Evolutionary conservation across 1,140 invertebrate genomes (phyloP), one percentile per base, ranked within the genome.

Genomic region (Sycobia sp.): DNA sequence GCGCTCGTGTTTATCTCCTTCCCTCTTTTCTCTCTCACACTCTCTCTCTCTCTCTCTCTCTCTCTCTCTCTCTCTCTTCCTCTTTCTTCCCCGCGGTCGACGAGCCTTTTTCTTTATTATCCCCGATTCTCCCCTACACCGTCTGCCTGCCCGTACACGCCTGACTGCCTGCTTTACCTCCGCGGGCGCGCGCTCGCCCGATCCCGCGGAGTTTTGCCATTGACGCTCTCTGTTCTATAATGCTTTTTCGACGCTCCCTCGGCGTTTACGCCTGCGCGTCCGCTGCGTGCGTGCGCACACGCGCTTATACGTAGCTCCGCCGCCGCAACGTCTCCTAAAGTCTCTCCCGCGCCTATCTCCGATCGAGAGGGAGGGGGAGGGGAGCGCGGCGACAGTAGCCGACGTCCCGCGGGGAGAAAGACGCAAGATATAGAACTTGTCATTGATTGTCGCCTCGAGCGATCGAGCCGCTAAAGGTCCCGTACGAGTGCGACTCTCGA

Each of bases 391-490:
- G 5, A 11, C n/a, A n/a, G n/a, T n/a, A n/a, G 8, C 56, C 1
- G 44, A 18, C 39, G 43, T 8, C 49, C 22, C 34, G 29, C 36
- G 38, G 27, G 50, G 55, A 54, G 56, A 59, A 36, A 27, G 58
- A 34, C 32, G 49, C 25, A 47, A 62, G n/a, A n/a, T n/a, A n/a
- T n/a, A 64, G 70, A 76, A 72, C 67, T 80, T 80, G 78, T 81
- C 79, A 80, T 81, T 80, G 78, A 81, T 81, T 78, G 78, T 79
- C 78, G 46, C 7, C 34, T 16, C 72, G 73, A 71, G 70, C n/a
- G n/a, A n/a, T n/a, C 69, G 72, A 77, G 77, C 74, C 76, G 75
- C 76, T 76, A 80, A 81, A 80, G 78, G 79, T 81, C 79, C 79
- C 79, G 78, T 80, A 79, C 78, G 75, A 76, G 78, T 75, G 76